Evolutionary conservation across 2,113 vertebrate species (phyloP).

Genomic region (Phocoena sinus): DNA sequence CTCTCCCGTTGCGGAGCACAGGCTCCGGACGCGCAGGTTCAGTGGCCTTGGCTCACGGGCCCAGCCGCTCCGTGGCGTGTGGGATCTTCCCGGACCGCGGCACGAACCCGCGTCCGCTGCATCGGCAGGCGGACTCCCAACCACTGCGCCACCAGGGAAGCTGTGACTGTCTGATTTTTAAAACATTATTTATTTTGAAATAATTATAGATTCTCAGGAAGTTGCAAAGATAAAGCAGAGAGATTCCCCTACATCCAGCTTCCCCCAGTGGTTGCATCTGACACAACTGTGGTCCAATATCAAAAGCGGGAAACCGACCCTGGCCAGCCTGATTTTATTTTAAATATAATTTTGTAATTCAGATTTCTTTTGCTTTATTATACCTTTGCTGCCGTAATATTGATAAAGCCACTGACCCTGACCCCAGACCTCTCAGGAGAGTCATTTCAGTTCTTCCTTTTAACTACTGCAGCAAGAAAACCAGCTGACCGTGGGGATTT

Average conservation of each 20-base stretch:
- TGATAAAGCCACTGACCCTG: background rate
- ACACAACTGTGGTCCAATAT: fast-evolving
- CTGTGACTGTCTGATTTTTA: background rate
- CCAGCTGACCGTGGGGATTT: background rate
- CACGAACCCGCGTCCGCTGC: too few species aligned
- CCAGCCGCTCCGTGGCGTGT: too few species aligned
- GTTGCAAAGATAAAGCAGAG: background rate
- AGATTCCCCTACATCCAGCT: background rate
- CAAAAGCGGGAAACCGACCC: background rate
- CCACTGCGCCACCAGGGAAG: too few species aligned
- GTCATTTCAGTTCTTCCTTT: background rate
- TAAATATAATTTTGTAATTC: background rate
- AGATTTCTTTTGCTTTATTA: background rate
- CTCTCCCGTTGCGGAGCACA: too few species aligned
- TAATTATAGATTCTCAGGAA: background rate
- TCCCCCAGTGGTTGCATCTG: background rate
- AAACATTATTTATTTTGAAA: background rate
- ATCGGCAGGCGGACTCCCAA: too few species aligned
- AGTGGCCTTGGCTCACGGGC: too few species aligned
- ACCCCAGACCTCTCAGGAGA: background rate
- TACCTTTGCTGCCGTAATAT: background rate
- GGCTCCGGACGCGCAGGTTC: too few species aligned
- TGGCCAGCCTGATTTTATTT: background rate
- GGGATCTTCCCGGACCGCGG: too few species aligned
- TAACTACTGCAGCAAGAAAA: background rate